These are phyloP conservation scores for Galaxea fascicularis DNA, from an alignment of 92 coral and sea anemone species.

Conservation along the genomic window DNA sequence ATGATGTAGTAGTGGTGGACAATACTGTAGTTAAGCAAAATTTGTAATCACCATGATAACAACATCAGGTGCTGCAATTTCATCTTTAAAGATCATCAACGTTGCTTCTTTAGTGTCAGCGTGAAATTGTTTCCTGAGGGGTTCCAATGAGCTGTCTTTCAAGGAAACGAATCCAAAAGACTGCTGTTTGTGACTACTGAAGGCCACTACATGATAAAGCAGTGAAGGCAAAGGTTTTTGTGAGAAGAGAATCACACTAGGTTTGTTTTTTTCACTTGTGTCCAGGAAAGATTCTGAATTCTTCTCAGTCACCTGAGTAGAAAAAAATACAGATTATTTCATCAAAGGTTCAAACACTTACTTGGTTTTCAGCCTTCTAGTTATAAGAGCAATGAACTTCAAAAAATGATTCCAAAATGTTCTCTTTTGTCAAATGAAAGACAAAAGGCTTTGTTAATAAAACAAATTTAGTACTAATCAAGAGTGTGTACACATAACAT, in stretches of 20 bases:
- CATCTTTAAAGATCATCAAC: constrained; percentile 91
- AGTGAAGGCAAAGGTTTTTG: constrained; percentile 81
- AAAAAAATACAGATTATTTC: not conserved
- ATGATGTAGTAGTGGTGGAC: no score
- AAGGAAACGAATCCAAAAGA: constrained; percentile 83
- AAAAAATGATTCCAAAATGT: no score
- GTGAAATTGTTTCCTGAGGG: constrained; percentile 67
- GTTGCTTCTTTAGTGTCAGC: constrained; percentile 72
- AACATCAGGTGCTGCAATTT: constrained; percentile 79
- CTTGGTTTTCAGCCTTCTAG: no score
- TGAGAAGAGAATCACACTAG: constrained; percentile 84
- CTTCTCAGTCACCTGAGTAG: constrained; percentile 53
- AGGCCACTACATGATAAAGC: constrained; percentile 87
- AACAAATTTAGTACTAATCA: no score
- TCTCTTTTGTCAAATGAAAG: no score
- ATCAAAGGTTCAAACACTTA: no score
- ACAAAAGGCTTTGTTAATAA: no score
- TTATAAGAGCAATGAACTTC: no score
- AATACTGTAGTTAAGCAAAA: no score
- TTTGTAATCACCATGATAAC: constrained; percentile 72
- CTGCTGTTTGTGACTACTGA: constrained; percentile 66
- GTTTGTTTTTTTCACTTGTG: constrained; percentile 80
- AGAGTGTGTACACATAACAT: no score
- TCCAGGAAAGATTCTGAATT: constrained; percentile 65
- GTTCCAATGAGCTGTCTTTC: constrained; percentile 67